phyloP scores from a whole-genome alignment of 1,140 invertebrate species.

The Eupristina koningsbergeri region DNA sequence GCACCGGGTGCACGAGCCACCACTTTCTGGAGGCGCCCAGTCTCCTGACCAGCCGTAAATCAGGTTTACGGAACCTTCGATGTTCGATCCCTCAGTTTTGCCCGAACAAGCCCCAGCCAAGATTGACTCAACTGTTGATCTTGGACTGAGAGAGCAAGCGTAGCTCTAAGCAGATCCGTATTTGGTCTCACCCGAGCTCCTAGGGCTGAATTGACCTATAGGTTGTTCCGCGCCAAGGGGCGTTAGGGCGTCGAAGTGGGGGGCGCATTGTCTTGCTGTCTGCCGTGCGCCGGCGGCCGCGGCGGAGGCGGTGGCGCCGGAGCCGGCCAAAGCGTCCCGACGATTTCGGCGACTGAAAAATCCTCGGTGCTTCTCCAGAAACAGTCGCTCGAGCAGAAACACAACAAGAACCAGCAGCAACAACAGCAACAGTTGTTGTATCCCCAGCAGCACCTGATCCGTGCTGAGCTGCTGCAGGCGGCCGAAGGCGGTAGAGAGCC shows the following conservation, averaged over 20 bases:
- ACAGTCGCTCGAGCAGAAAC: conserved; percentile 12
- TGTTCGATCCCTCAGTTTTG: not conserved
- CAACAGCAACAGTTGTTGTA: no score
- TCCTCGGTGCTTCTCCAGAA: conserved; percentile 34
- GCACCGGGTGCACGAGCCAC: no score
- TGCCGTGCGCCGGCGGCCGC: conserved; percentile 74
- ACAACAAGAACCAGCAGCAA: no score
- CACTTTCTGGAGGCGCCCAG: not conserved
- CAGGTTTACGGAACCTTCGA: no score
- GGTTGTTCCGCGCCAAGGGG: conserved; percentile 54
- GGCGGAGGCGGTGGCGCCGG: conserved; percentile 69
- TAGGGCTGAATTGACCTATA: not conserved
- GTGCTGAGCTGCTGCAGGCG: not conserved
- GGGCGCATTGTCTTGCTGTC: conserved; percentile 74
- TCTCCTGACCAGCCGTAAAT: not conserved
- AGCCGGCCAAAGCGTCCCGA: conserved; percentile 60
- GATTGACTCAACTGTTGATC: no score
- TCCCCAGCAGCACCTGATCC: conserved; percentile 47
- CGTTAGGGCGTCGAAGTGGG: conserved; percentile 72
- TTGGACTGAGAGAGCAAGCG: no score
- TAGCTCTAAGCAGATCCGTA: not conserved
- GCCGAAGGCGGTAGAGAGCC: conserved; percentile 7
- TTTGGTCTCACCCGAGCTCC: not conserved
- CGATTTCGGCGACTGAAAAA: conserved; percentile 36
- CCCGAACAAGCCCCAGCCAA: not conserved